Evolutionary conservation across 92 coral and sea anemone species (phyloP), one percentile per base, ranked within the genome.

Genomic region (Actinernus sp.): DNA sequence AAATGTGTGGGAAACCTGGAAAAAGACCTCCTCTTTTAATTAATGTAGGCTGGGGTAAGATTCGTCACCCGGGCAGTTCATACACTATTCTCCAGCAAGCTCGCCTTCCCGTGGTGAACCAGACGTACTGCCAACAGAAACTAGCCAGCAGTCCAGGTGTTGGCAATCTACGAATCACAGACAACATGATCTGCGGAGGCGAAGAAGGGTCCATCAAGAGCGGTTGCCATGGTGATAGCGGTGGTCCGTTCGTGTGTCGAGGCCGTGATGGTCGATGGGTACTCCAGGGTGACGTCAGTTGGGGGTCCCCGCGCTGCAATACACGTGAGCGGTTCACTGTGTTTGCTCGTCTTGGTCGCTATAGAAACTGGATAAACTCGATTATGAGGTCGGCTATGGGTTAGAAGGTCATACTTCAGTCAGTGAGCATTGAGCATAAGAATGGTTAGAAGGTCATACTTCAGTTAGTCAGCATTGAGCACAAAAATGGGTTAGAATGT

Each of bases 151-250:
- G 41, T 34, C 8, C 8, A 6, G 8, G 6, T 14, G 41, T 34
- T 6, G 6, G 14, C 14, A 34, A 34, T 34, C 41, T 34, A 46
- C 62, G 58, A 53, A 75, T 82, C 49, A 89, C 87, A 7, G 49
- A 48, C 26, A 47, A 58, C 63, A 89, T 89, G 96, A 32, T 89
- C 12, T 89, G 96, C 39, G 96, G 72, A 9, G 96, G 96, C 18
- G 74, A 73, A 31, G 60, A 49, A 20, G 91, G 88, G 0, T 66
- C 81, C 26, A 66, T 55, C 36, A 75, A 66, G 8, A 76, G 96
- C 50, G 91, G 91, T 60, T 89, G 96, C 43, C 88, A 89, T 84
- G 96, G 96, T 49, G 96, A 89, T 64, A 89, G 96, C 24, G 91
- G 96, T 10, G 96, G 96, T 11, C 96, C 96, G n/a, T 89, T 51